phyloP scores from a whole-genome alignment of 2,113 vertebrate species.

The Chaetops frenatus region DNA sequence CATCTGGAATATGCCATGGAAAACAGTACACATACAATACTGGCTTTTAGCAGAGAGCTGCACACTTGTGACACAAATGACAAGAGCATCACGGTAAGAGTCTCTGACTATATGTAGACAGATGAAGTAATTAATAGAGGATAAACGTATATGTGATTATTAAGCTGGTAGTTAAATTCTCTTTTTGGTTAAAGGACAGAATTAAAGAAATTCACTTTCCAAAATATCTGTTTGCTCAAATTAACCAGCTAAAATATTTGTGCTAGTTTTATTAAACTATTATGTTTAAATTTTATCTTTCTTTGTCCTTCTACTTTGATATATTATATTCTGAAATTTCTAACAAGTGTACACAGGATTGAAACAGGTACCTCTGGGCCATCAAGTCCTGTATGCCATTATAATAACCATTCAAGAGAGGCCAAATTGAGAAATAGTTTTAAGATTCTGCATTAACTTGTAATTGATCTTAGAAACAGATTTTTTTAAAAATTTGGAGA shows the following conservation, averaged over 20 bases:
- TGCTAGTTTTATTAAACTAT: background rate
- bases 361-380: background rate
- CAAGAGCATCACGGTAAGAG: slow-evolving; percentile 80
- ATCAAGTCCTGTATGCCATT: background rate
- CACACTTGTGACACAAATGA: slow-evolving; percentile 82
- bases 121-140: background rate
- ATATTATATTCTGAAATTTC: background rate
- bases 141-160: background rate
- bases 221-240: background rate
- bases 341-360: background rate
- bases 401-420: background rate
- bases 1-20: slow-evolving; percentile 82
- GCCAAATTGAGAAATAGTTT: background rate
- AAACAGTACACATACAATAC: slow-evolving; percentile 81
- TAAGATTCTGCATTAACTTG: background rate
- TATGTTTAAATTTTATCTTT: background rate
- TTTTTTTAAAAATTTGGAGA: background rate
- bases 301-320: background rate
- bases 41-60: slow-evolving; percentile 80
- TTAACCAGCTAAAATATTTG: background rate
- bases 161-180: background rate
- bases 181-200: background rate
- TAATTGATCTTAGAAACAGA: background rate
- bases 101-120: background rate
- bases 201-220: background rate